phyloP scores from a whole-genome alignment of 2,888 invertebrate genomes.

The Ashinkailepas kermadecensis region DNA sequence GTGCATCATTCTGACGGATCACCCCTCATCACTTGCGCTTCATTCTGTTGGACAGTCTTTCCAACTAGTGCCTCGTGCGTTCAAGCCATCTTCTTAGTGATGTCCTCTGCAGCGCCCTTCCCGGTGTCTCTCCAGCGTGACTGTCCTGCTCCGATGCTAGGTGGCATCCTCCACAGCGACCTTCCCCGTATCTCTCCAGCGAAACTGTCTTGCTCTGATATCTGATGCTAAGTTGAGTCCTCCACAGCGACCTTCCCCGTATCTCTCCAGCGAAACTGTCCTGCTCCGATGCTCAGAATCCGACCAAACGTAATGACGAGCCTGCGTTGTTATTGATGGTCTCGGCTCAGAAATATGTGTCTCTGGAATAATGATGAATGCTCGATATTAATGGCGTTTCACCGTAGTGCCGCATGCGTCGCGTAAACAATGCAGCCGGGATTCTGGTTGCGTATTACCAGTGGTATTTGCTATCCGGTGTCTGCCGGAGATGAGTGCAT shows the following conservation, averaged over 20 bases:
- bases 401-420: background rate
- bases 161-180: no score
- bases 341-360: background rate
- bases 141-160: background rate
- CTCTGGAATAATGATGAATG: conserved; percentile 17
- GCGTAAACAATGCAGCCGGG: background rate
- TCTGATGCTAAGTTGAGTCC: background rate
- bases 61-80: no score
- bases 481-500: background rate
- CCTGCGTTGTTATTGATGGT: background rate
- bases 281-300: background rate
- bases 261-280: background rate
- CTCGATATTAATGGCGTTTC: conserved; percentile 5
- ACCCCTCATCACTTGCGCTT: no score
- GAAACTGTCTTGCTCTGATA: background rate
- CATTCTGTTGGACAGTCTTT: no score
- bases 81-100: no score
- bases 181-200: background rate
- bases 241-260: background rate
- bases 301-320: background rate
- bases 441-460: background rate
- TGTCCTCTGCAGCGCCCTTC: background rate
- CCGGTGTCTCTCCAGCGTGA: background rate
- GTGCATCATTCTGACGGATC: no score
- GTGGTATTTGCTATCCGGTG: background rate